Evolutionary conservation across 30 jellyfish, hydroid and myxozoan genomes (phyloP).

Genomic region (Cassiopea xamachana): DNA sequence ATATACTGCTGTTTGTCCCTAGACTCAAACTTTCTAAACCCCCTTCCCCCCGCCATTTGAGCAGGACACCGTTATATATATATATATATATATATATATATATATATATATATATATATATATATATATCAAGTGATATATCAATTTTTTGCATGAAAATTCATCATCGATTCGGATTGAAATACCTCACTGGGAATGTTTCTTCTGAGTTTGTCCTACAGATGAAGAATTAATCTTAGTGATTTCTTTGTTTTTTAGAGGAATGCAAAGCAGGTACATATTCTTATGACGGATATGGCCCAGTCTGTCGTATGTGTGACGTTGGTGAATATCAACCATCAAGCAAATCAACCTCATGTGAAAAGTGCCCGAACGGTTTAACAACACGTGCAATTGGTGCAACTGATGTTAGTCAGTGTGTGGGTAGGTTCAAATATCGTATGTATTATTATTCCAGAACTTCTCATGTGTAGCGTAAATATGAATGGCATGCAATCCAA

Average conservation of each 20-base stretch:
- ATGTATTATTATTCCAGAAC: background rate
- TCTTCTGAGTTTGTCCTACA: background rate
- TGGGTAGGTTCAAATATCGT: constrained; percentile 52
- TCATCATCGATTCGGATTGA: no score
- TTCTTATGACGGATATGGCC: constrained; percentile 87
- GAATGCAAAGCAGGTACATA: constrained; percentile 84
- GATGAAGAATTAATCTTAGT: background rate
- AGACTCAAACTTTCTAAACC: no score
- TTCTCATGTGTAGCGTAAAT: background rate
- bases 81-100: no score
- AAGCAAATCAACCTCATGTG: constrained; percentile 58
- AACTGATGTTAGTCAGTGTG: constrained; percentile 45
- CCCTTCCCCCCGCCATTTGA: no score
- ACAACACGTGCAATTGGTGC: constrained; percentile 84
- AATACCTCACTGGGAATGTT: background rate
- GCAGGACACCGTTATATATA: no score
- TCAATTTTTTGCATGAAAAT: no score
- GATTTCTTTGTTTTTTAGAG: constrained; percentile 18
- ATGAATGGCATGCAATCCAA: background rate
- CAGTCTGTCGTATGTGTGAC: constrained; percentile 90
- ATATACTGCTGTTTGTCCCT: no score
- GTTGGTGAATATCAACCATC: constrained; percentile 84
- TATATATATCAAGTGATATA: no score
- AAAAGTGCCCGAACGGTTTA: constrained; percentile 70
- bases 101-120: no score